Evolutionary conservation across 2,888 invertebrate species (phyloP), one percentile per base, ranked within the genome.

Genomic region (Lutraria lutraria): DNA sequence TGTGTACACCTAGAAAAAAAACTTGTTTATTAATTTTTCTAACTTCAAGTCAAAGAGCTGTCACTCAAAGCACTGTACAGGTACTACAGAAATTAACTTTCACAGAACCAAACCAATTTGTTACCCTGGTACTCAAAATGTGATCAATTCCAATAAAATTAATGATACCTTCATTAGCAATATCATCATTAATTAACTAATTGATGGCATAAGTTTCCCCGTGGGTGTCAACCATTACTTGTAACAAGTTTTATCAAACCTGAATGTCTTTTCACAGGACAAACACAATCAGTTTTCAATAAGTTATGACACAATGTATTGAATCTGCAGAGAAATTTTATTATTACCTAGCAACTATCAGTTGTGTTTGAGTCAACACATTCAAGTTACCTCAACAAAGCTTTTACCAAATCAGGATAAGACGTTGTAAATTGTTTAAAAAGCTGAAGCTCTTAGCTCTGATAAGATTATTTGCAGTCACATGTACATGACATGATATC

Each of bases 281-380:
- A 72, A 31, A 54, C 63, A 84, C 52, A 84, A 84, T 76, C 76
- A 76, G n/a, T 84, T 53, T 31, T 29, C 34, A 63, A 72, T 72
- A 76, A 34, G 31, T 31, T 54, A 84, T 84, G 76, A 84, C 72
- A 76, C 76, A 72, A 16, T 2, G 54, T 25, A 85, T 81, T 86
- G 86, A 83, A 88, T 81, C 83, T 81, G 81, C 81, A 60, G 60
- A 19, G 80, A 85, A 85, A 90, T 90, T 88, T 83, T 87, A 68
- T 12, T 15, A 85, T 89, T 54, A 68, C 91, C 86, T 88, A 91
- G 91, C 91, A 91, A 91, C 91, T 88, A 91, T 91, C 89, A 86
- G 86, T 52, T 31, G 25, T 60, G 91, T 89, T 91, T 91, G 88
- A 89, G 83, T 80, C 86, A 60, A 80, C 86, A 88, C 83, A 86